Percentiles rank a stretch among this genome's conserved stretches.
phyloP scores from a whole-genome alignment of 2,888 invertebrate genomes.

The Aquatica leii region DNA sequence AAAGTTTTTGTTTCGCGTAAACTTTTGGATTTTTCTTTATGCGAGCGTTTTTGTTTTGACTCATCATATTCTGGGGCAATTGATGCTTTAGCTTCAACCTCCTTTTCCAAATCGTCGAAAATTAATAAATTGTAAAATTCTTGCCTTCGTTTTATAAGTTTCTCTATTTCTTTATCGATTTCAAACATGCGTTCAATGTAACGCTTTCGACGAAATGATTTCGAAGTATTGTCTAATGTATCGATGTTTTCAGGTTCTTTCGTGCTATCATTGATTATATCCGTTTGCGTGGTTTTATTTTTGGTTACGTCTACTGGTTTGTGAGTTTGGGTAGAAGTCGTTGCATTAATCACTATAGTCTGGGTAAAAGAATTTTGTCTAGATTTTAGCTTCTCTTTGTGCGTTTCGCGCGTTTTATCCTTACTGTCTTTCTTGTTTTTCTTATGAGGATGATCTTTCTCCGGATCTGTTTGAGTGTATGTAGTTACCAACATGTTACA shows the following conservation, averaged over 20 bases:
- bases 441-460: not conserved
- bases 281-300: constrained; percentile 17
- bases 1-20: too few relatives aligned
- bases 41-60: too few relatives aligned
- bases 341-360: not conserved
- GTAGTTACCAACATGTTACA: constrained; percentile 13
- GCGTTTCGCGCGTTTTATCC: not conserved
- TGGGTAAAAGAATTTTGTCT: not conserved
- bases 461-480: constrained; percentile 9
- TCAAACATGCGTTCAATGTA: constrained; percentile 29
- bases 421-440: not conserved
- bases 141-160: constrained; percentile 45
- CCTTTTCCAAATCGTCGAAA: constrained; percentile 11
- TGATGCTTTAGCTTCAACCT: too few relatives aligned
- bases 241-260: constrained; percentile 14
- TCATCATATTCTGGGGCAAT: too few relatives aligned
- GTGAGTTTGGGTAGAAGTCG: constrained; percentile 4
- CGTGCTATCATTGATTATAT: constrained; percentile 12
- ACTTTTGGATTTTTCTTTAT: too few relatives aligned
- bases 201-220: constrained; percentile 10
- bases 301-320: not conserved
- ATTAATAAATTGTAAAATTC: constrained; percentile 38
- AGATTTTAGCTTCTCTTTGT: not conserved
- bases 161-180: constrained; percentile 48
- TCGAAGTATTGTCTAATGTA: constrained; percentile 18